Evolutionary conservation across 2,797 vertebrate genomes (phyloP), one percentile per base, ranked within the genome.

Genomic region (Champsocephalus esox): DNA sequence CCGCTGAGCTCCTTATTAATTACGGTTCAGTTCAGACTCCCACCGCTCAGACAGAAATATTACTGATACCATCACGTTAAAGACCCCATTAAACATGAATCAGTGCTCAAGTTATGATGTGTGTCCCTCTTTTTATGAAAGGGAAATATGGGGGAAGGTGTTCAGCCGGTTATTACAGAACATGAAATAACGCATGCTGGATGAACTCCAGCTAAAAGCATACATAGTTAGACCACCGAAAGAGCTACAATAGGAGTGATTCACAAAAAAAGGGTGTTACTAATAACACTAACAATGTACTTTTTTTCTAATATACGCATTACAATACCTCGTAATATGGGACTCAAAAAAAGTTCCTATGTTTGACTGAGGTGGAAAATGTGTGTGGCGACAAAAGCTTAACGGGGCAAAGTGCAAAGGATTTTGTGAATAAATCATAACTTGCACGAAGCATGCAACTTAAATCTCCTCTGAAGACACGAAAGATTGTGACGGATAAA

Each of bases 1-100:
- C 90, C 82, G 73, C 86, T 62, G 87, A 91, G 89, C 75, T 56
- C 81, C 90, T 92, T 91, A 93, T 94, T 94, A 95, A 94, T 94
- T 92, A 93, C 73, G 79, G 89, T 88, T 94, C 88, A 87, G 85
- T 86, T 91, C 87, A 89, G 87, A 83, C 84, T 88, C 77, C 74
- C 52, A 59, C 88, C 68, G 60, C 85, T 84, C 86, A 71, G 66
- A 88, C 48, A 88, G 83, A 91, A 79, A 89, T 79, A 92, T 89
- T 84, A 90, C 83, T 89, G 88, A 87, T 89, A 88, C 90, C 70
- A 87, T 89, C 84, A 72, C 84, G 87, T 87, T 91, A 70, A 85
- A 86, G 74, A 87, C 70, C 66, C 80, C 50, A 85, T 83, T 79
- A 87, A 76, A 77, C 69, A 77, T 50, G 74, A 82, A 78, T 77